Evolutionary conservation across 23 tunicate genomes (phyloP).

Genomic region (Diplosoma virens): DNA sequence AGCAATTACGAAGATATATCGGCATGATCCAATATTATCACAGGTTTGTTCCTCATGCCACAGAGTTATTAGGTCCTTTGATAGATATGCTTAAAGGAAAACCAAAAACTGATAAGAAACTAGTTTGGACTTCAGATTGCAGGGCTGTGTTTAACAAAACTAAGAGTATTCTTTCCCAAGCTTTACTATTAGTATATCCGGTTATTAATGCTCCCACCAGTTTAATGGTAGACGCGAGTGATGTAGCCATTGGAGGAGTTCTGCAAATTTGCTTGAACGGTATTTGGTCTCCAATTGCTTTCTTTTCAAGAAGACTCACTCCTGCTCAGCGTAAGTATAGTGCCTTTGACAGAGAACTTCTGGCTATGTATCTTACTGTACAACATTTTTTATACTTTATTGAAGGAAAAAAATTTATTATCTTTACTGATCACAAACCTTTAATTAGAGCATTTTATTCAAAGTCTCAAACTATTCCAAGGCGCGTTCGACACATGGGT

Average conservation of each 20-base stretch:
- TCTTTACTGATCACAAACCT: conserved; percentile 31
- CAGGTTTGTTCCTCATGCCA: not conserved
- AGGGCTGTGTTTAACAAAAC: not conserved
- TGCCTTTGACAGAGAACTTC: conserved; percentile 22
- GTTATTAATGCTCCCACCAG: not conserved
- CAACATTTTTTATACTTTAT: conserved; percentile 2
- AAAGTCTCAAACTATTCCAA: not conserved
- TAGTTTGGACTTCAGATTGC: not conserved
- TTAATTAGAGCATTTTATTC: conserved; percentile 11
- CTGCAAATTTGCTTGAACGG: not conserved
- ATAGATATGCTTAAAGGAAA: not conserved
- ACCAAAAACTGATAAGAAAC: not conserved
- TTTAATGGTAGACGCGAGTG: not conserved
- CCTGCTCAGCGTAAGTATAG: not conserved
- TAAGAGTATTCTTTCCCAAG: not conserved
- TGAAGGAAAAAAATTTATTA: not conserved
- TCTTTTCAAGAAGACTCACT: conserved; percentile 22
- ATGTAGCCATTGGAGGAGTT: not conserved
- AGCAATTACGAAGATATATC: not conserved
- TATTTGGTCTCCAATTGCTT: not conserved
- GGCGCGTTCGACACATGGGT: conserved; percentile 9
- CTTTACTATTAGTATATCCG: not conserved
- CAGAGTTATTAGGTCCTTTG: not conserved
- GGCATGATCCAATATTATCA: conserved; percentile 5
- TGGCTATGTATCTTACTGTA: not conserved